phyloP scores from a whole-genome alignment of 2,888 invertebrate species.

The Pherbina coryleti region DNA sequence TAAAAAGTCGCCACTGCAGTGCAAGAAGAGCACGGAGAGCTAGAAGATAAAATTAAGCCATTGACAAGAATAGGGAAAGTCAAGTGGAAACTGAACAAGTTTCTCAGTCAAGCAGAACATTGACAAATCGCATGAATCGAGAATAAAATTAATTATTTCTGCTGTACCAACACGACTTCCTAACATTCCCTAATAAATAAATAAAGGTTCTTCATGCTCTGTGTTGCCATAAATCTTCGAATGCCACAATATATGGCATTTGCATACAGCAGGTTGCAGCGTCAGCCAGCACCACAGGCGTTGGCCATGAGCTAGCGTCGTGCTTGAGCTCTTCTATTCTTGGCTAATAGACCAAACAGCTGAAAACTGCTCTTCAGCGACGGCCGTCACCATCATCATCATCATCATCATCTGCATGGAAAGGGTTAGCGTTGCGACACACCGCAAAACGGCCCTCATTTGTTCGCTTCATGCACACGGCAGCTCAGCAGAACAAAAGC shows the following conservation, averaged over 20 bases:
- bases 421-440: neutral
- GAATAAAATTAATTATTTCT: constrained; percentile 27
- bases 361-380: neutral
- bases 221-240: constrained; percentile 39
- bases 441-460: neutral
- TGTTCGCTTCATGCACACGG: neutral
- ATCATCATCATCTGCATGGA: neutral
- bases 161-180: neutral
- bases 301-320: neutral
- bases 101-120: constrained; percentile 7
- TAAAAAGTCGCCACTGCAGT: neutral
- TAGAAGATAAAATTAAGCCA: neutral
- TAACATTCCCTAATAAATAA: constrained; percentile 23
- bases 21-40: neutral
- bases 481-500: neutral
- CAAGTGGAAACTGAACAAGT: constrained; percentile 7
- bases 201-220: constrained; percentile 11
- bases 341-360: neutral
- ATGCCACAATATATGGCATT: constrained; percentile 38
- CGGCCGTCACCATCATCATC: neutral
- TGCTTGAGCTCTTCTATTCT: neutral
- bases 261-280: constrained; percentile 40
- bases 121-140: constrained; percentile 41
- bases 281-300: neutral
- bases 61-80: too few relatives aligned